phyloP scores from a whole-genome alignment of 2,888 invertebrate species.

The Pheosia tremula region DNA sequence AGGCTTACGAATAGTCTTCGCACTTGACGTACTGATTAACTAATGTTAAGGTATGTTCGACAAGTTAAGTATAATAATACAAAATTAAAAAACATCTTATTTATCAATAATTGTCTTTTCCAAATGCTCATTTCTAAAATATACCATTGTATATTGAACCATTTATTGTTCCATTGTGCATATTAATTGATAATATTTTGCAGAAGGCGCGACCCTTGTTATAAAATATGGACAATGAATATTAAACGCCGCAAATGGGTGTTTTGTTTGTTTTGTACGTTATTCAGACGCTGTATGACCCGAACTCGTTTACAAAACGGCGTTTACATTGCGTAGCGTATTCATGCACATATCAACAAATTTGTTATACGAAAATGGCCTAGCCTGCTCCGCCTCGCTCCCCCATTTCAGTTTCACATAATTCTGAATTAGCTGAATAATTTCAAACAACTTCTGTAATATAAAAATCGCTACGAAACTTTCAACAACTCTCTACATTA shows the following conservation, averaged over 20 bases:
- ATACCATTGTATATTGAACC: not conserved
- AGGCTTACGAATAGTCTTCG: too few species aligned
- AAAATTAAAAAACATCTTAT: too few species aligned
- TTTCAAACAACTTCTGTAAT: too few species aligned
- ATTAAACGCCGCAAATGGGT: conserved; percentile 1
- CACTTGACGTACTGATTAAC: too few species aligned
- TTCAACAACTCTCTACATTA: not conserved
- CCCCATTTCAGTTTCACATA: too few species aligned
- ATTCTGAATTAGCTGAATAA: too few species aligned
- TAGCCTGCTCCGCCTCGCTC: too few species aligned
- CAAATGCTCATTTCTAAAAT: too few species aligned
- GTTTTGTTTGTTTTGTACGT: not conserved
- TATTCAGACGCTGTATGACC: not conserved
- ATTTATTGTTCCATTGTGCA: not conserved
- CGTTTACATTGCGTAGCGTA: not conserved
- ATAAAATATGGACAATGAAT: conserved; percentile 6
- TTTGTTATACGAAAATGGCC: too few species aligned
- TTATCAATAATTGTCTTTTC: too few species aligned
- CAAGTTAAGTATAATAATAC: too few species aligned
- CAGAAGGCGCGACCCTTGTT: conserved; percentile 1
- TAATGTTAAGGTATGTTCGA: too few species aligned
- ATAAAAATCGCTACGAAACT: not conserved
- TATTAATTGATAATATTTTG: conserved; percentile 2
- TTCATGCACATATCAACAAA: not conserved
- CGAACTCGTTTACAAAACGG: not conserved